Conservation (phyloP, 2,113 vertebrate genomes). For the Setophaga petechia region DNA sequence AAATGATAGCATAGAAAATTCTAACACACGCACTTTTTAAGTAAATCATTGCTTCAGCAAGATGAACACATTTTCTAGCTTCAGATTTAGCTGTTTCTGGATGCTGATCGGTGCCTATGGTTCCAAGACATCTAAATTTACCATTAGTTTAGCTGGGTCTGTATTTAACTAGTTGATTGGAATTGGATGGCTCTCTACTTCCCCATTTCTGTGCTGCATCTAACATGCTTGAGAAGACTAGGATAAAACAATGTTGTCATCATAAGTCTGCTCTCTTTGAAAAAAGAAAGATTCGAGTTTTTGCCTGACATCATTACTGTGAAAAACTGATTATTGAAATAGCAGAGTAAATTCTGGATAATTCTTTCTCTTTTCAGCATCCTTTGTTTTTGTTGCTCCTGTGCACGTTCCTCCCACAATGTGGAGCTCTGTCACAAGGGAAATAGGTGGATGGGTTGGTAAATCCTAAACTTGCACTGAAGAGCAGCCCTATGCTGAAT, state of each 20-base stretch:
- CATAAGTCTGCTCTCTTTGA: not conserved
- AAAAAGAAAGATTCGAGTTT: not conserved
- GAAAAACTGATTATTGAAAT: not conserved
- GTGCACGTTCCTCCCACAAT: not conserved
- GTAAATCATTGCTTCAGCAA: not conserved
- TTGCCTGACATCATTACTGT: fast-evolving
- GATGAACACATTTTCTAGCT: not conserved
- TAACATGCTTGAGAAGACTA: not conserved
- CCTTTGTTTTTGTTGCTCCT: not conserved
- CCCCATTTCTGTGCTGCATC: not conserved
- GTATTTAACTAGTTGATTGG: not conserved
- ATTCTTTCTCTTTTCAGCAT: not conserved
- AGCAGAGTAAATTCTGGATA: not conserved
- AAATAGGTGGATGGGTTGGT: not conserved
- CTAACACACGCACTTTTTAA: not conserved
- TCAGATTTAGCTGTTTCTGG: not conserved
- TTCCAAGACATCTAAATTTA: not conserved
- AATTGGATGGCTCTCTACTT: not conserved
- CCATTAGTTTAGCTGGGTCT: not conserved
- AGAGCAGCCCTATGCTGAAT: not conserved
- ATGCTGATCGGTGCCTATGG: not conserved
- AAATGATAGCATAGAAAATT: not conserved
- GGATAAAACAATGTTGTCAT: not conserved
- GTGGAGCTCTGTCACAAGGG: slow-evolving; percentile 30
- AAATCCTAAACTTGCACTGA: not conserved